Evolutionary conservation across 2,797 vertebrate genomes (phyloP).

Genomic region (Peromyscus aztecus): DNA sequence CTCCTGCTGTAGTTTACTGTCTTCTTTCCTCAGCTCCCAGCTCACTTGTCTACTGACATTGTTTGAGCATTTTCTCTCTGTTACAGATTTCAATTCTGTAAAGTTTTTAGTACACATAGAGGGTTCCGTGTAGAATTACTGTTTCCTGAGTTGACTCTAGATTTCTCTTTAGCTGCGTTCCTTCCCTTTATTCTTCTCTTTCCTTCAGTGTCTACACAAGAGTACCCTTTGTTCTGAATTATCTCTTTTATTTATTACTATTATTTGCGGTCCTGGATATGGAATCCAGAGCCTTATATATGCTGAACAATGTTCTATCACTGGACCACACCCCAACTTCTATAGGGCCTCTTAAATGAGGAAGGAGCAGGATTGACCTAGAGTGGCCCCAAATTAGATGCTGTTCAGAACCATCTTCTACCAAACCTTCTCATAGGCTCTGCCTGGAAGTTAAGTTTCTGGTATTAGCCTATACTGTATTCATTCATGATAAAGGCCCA

Average conservation of each 20-base stretch:
- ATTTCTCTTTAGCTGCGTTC: background rate
- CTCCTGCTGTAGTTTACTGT: rapidly evolving
- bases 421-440: background rate
- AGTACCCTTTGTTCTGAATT: background rate
- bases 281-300: background rate
- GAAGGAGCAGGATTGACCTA: background rate
- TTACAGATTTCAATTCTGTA: background rate
- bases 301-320: background rate
- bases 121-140: background rate
- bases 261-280: background rate
- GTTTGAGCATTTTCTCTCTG: background rate
- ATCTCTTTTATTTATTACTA: background rate
- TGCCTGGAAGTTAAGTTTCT: slow-evolving; percentile 14
- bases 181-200: background rate
- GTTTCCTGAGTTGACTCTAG: background rate
- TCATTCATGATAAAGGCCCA: background rate
- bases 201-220: background rate
- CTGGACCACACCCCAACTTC: background rate
- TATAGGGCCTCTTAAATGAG: background rate
- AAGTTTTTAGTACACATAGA: background rate
- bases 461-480: background rate
- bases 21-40: background rate
- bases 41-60: too few species aligned
- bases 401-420: background rate
- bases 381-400: background rate